Evolutionary conservation across 2,888 invertebrate species (phyloP), one percentile per base, ranked within the genome.

Genomic region (Arrhopalites spinosus): DNA sequence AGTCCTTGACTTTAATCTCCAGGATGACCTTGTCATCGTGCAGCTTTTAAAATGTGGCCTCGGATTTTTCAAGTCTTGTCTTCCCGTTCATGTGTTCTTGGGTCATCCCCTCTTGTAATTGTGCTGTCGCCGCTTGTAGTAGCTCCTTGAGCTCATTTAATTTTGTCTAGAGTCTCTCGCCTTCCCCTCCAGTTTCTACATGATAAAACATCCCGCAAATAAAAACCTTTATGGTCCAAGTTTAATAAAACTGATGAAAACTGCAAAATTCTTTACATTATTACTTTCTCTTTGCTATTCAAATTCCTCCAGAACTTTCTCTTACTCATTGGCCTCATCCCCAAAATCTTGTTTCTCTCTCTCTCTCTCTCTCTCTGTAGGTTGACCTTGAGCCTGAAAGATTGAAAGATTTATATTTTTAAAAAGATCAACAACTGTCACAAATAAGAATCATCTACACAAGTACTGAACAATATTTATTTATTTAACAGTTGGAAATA

Each of bases 21-120:
- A 92, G 85, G 29, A 87, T 86, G 68, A 86, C 86, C 83, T 90
- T 89, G 83, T 90, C 88, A 77, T 87, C 87, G 77, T 88, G 86
- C 36, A 89, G 84, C 61, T 85, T 84, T 67, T 85, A 85, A 61
- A 88, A 84, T 75, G 86, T 86, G 64, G 87, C 88, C 84, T 85
- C 79, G 84, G 84, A 77, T 85, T 86, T 78, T 85, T 83, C 78
- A 86, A 84, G 78, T 85, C 84, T 61, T 84, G 84, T 63, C 82
- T 87, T 87, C 11, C 86, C 83, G 68, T 85, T 85, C 70, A 86
- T 85, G 77, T 92, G 87, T 83, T 92, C 90, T 77, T 90, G 89
- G 0, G 91, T 90, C 83, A 91, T 88, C 81, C 88, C 88, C 82
- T 90, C 89, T n/a, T n/a, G n/a, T 83, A 94, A 90, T 80, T 91